Evolutionary conservation across 2,888 invertebrate genomes (phyloP), one percentile per base, ranked within the genome.

Genomic region (Hoplodrina ambigua): DNA sequence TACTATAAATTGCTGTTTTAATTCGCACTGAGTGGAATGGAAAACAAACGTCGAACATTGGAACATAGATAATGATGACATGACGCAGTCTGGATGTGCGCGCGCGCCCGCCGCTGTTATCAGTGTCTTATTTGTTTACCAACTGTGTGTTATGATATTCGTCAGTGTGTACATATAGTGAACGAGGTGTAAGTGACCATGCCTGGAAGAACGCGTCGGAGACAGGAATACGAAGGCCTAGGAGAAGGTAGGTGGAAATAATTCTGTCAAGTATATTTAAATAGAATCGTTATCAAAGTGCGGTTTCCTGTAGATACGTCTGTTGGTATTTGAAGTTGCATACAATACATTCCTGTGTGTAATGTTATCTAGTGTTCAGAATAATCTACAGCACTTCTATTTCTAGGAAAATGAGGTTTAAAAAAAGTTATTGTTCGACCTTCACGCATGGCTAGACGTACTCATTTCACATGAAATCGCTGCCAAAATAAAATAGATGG

Each of bases 211-310:
- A 75, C 75, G 41, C 68, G 69, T 15, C 66, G 72, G 15, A 66
- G 74, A 25, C 79, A 78, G 46, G 84, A 83, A 15, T 91, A 91
- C 60, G 89, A 91, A 75, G 84, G 83, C 69, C 84, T 91, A 13
- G 81, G 71, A 41, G 65, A 59, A 80, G 85, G 88, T 88, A 72
- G 41, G 83, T 76, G 4, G 1, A 30, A n/a, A 30, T 13, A 15
- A 10, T 11, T 4, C 13, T 20, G 17, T 13, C 13, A 13, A 41
- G 13, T 41, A 41, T 58, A 49, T 19, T 53, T 46, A 33, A 44
- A 59, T 63, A 59, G 19, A 53, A 37, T 30, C 37, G 46, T 69
- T 80, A 75, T 75, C 61, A 56, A 11, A 1, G 11, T 30, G 17
- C 17, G n/a, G n/a, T 49, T 61, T 79, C 56, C 73, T 57, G 49